Evolutionary conservation across 2,888 invertebrate species (phyloP).

Genomic region (Laothoe populi): DNA sequence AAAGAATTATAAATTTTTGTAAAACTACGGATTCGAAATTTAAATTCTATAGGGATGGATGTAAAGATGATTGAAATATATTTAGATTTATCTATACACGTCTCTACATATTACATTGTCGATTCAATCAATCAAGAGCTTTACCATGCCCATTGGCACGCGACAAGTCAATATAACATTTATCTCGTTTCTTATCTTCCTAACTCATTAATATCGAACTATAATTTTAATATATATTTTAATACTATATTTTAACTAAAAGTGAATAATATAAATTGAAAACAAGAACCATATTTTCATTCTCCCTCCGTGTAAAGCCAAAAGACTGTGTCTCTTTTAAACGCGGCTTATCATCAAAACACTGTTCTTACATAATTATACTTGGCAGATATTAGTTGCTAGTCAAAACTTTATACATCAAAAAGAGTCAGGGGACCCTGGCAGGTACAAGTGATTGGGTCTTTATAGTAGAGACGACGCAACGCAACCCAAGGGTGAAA

Average conservation of each 20-base stretch:
- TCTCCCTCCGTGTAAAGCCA: no score
- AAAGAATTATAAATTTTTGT: no score
- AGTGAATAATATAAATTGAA: not conserved
- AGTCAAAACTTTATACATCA: conserved; percentile 51
- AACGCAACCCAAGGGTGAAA: conserved; percentile 60
- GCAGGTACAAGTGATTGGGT: conserved; percentile 73
- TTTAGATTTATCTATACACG: no score
- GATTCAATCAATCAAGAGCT: not conserved
- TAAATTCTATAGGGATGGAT: not conserved
- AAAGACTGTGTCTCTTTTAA: no score
- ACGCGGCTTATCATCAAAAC: no score
- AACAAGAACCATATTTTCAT: not conserved
- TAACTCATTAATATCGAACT: no score
- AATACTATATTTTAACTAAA: no score
- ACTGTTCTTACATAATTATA: conserved; percentile 51
- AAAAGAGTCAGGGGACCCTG: conserved; percentile 54
- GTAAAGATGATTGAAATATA: not conserved
- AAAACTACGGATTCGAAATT: no score
- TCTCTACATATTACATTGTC: no score
- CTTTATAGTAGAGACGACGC: conserved; percentile 60
- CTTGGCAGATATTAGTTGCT: conserved; percentile 61
- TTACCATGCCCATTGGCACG: not conserved
- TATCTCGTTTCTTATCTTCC: not conserved
- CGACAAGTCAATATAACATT: not conserved
- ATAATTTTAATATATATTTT: no score